Conservation (phyloP, 2,888 invertebrate species). For the Vanessa cardui region DNA sequence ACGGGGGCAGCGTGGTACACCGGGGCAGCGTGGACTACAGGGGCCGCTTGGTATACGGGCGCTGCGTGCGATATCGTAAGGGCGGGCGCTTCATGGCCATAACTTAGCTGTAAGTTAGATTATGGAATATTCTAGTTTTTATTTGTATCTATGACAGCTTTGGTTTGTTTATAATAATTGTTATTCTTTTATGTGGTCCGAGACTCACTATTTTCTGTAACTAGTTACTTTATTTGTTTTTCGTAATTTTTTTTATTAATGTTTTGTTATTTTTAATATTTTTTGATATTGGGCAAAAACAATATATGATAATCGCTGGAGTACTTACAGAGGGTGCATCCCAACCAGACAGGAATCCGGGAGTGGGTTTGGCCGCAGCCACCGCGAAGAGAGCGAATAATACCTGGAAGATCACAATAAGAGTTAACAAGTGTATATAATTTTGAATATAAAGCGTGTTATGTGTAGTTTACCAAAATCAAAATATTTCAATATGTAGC, state of each 20-base stretch:
- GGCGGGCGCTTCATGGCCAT: constrained; percentile 35
- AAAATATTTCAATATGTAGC: no score
- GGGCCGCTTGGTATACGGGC: constrained; percentile 46
- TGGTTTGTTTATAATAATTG: no score
- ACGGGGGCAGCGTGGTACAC: constrained; percentile 48
- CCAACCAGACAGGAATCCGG: constrained; percentile 58
- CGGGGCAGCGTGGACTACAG: constrained; percentile 48
- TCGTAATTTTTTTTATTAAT: no score
- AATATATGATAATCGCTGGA: not conserved
- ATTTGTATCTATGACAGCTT: no score
- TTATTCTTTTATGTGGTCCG: no score
- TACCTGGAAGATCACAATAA: constrained; percentile 53
- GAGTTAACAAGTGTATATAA: not conserved
- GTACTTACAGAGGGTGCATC: constrained; percentile 53
- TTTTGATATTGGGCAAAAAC: no score
- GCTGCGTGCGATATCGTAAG: constrained; percentile 48
- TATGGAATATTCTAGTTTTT: not conserved
- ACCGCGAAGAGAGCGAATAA: constrained; percentile 64
- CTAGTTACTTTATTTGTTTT: no score
- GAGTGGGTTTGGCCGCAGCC: constrained; percentile 66
- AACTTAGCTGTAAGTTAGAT: constrained; percentile 35
- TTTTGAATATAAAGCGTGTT: no score
- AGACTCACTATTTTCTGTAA: no score
- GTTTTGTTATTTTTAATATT: no score
- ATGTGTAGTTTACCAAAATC: not conserved